These are phyloP conservation scores for Mesorhabditis belari DNA, from an alignment of 2,888 invertebrate genomes.

Conservation along the genomic window DNA sequence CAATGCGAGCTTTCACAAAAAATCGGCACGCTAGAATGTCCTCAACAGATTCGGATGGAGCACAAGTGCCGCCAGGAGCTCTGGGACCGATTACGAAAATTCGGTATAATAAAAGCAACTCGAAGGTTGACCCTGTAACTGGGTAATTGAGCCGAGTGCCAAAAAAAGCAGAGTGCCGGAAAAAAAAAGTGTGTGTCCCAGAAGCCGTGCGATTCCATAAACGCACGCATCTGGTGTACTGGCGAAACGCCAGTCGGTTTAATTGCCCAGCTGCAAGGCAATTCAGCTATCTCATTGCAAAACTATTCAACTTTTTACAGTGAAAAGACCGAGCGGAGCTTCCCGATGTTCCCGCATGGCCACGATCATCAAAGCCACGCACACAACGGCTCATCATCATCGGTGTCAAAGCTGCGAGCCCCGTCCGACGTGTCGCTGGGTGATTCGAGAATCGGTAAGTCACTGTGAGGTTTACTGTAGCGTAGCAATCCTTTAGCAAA, in stretches of 20 bases:
- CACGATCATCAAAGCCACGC: slow-evolving; percentile 6
- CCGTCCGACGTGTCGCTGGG: slow-evolving; percentile 19
- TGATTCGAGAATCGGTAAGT: background rate
- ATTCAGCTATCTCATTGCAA: too few relatives aligned
- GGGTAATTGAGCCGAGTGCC: background rate
- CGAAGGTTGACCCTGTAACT: background rate
- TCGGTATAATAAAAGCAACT: slow-evolving; percentile 1
- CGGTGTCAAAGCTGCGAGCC: slow-evolving; percentile 14
- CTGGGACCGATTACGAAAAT: slow-evolving; percentile 31
- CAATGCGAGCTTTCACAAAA: slow-evolving; percentile 95
- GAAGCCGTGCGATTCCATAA: too few relatives aligned
- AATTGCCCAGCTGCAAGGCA: too few relatives aligned
- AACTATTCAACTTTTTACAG: slow-evolving; percentile 65
- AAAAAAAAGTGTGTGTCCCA: background rate
- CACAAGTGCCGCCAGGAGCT: background rate
- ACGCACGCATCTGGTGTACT: too few relatives aligned
- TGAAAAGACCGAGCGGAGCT: slow-evolving; percentile 81
- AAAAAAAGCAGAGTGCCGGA: background rate
- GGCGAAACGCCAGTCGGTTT: too few relatives aligned
- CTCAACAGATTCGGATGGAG: background rate
- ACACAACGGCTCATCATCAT: too few relatives aligned
- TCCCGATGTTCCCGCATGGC: slow-evolving; percentile 67
- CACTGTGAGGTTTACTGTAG: too few relatives aligned
- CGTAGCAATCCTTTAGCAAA: too few relatives aligned
- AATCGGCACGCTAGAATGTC: slow-evolving; percentile 59